Base-by-base conservation (phyloP, 2,113 vertebrate genomes). In the Gobiocypris rarus region DNA sequence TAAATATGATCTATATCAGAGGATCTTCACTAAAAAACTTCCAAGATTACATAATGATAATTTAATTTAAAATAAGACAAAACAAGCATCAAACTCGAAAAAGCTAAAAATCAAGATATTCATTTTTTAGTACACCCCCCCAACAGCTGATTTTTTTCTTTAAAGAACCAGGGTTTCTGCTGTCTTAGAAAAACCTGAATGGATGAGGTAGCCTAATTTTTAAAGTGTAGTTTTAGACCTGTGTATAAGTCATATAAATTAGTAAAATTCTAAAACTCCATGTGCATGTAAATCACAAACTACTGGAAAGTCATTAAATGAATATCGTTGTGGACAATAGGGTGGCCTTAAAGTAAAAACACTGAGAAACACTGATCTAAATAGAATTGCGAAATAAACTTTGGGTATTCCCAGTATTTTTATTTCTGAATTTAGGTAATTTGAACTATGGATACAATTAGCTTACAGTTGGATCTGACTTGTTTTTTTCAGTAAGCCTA, bases 401-500 rank as follows among this genome's bases (percentile, higher is more conserved):
- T 9, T 5, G 70, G 45, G 4, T 75, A 19, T 75, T 75, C 14
- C 45, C 14, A 3, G 14, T 24, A 50, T 59, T 59, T 77, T 59
- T 1, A 41, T 65, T 80, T 63, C 3, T 4, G 10, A 80, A 48
- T 43, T 8, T 43, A 38, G 7, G 24, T 4, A 2, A 19, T 74
- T 54, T 38, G 7, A 75, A 77, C 50, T 58, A 77, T 4, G 9
- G 1, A 19, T 38, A 59, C 31, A 38, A 14, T 38, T 38, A 26
- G 22, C 26, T 65, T 67, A 50, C 9, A 31, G 5, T 80, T 31
- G 14, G 17, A 19, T 65, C 9, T 28, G 2, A 41, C 34, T 52
- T 19, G 71, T 63, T 28, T 31, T 76, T 79, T 5, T 38, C 82
- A 95, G 95, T 80, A 89, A 88, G 63, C 85, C 86, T 0, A 94